These are phyloP conservation scores for Gavialis gangeticus DNA, from an alignment of 2,113 vertebrate genomes.

Conservation along the genomic window DNA sequence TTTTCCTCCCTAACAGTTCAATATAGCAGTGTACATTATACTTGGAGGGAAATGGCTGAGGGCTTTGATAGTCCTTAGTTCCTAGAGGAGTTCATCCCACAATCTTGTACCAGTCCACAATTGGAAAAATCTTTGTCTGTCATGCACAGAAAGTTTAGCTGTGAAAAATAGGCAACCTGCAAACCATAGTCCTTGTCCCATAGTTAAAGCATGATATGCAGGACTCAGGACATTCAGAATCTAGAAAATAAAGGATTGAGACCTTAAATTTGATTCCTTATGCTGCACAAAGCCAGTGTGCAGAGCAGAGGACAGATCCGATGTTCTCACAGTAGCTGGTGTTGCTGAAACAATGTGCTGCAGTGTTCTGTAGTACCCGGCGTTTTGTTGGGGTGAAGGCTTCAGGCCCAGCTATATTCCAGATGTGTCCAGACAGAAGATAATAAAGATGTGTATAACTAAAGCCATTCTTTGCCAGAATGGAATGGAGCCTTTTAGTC, in stretches of 20 bases:
- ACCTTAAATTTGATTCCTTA: not conserved
- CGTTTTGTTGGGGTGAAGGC: not conserved
- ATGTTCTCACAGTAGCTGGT: not conserved
- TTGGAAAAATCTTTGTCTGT: not conserved
- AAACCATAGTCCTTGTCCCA: not conserved
- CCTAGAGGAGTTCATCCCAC: not conserved
- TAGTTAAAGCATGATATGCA: not conserved
- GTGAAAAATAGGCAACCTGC: not conserved
- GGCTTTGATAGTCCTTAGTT: not conserved
- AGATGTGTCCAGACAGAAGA: not conserved
- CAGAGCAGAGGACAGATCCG: accelerated
- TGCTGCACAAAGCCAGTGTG: not conserved
- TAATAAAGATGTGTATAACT: not conserved
- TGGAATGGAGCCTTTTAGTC: not conserved
- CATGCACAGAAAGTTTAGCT: not conserved
- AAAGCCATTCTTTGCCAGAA: not conserved
- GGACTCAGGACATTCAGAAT: not conserved
- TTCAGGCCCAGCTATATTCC: not conserved
- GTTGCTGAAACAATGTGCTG: not conserved
- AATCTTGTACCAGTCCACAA: not conserved
- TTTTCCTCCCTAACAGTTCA: not conserved
- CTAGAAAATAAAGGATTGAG: not conserved
- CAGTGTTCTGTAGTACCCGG: accelerated
- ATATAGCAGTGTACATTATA: not conserved
- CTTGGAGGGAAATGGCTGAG: not conserved